Conservation (phyloP, 2,888 invertebrate species). For the Ganaspis brasiliensis region DNA sequence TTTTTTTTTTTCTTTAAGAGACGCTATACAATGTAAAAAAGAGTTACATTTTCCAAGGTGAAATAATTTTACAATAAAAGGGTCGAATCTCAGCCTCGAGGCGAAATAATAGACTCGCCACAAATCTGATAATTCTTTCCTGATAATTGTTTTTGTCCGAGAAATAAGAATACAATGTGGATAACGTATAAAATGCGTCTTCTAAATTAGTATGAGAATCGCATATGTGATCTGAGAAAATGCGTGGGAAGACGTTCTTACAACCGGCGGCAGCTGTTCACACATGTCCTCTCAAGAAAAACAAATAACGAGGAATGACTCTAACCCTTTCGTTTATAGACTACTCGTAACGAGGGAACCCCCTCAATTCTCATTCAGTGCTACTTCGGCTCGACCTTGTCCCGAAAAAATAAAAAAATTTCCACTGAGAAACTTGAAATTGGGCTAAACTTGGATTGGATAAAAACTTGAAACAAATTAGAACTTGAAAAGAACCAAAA, state of each 20-base stretch:
- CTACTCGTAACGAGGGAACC: conserved; percentile 31
- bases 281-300: conserved; percentile 71
- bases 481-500: no score
- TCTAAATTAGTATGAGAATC: conserved; percentile 64
- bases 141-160: conserved; percentile 17
- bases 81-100: conserved; percentile 25
- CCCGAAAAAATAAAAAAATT: conserved; percentile 1
- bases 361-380: conserved; percentile 16
- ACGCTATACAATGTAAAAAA: no score
- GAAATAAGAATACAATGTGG: conserved; percentile 25
- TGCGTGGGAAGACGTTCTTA: conserved; percentile 76
- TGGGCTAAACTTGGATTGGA: no score
- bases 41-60: background rate
- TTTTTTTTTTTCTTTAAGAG: no score
- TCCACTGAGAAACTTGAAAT: no score
- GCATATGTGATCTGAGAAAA: conserved; percentile 70
- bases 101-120: background rate
- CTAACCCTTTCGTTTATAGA: conserved; percentile 48
- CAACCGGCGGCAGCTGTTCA: conserved; percentile 76
- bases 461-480: no score
- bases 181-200: conserved; percentile 7
- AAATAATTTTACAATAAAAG: background rate
- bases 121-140: conserved; percentile 32
- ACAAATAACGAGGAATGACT: conserved; percentile 53
- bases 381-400: conserved; percentile 12